These are phyloP conservation scores for Stichopus horrens DNA, from an alignment of 53 echinoderm and acorn worm genomes.

Conservation along the genomic window DNA sequence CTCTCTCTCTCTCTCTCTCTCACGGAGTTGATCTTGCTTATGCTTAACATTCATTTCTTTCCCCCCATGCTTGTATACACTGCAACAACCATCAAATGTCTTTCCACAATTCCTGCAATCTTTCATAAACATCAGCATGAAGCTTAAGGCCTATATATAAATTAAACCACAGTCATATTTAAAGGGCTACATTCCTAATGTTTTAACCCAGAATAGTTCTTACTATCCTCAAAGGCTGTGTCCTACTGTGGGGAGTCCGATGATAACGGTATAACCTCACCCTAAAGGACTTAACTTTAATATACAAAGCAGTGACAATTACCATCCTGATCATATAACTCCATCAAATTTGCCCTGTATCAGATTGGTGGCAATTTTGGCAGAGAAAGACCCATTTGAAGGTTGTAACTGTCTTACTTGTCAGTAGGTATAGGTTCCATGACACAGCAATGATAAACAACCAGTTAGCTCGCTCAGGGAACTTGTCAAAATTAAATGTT, in stretches of 20 bases:
- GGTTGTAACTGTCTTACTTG: background rate
- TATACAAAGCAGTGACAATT: slow-evolving; percentile 1
- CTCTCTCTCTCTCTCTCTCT: slow-evolving; percentile 20
- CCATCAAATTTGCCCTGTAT: background rate
- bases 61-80: background rate
- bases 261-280: background rate
- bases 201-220: slow-evolving; percentile 15
- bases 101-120: slow-evolving; percentile 40
- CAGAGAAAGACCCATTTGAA: slow-evolving; percentile 1
- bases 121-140: slow-evolving; percentile 14
- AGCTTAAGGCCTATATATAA: slow-evolving; percentile 45
- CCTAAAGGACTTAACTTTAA: background rate
- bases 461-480: background rate
- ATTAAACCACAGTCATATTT: slow-evolving; percentile 46
- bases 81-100: slow-evolving; percentile 39
- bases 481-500: background rate
- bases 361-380: slow-evolving; percentile 1
- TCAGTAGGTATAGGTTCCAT: background rate
- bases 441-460: background rate
- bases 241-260: background rate
- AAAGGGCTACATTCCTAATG: slow-evolving; percentile 30
- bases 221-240: background rate
- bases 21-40: slow-evolving; percentile 16
- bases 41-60: slow-evolving; percentile 2
- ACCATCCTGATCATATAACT: background rate